A percentile compares a stretch with the other conserved stretches of the same genome.
These are phyloP conservation scores for Urosaurus nigricauda DNA, from an alignment of 2,797 vertebrate species.

Conservation along the genomic window DNA sequence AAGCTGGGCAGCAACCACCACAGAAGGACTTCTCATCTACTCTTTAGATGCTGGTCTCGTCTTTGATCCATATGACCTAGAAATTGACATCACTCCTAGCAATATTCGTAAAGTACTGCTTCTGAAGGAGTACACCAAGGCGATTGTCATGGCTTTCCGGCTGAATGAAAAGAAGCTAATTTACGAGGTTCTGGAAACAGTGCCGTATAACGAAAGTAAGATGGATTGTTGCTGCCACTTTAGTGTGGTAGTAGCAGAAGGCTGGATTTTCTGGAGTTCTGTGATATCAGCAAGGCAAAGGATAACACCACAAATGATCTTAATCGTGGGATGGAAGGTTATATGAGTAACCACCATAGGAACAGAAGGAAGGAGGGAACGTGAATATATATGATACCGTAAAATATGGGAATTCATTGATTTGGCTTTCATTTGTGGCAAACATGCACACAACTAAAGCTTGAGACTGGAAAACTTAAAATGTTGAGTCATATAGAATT, in stretches of 20 bases:
- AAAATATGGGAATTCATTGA: neutral
- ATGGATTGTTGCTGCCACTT: neutral
- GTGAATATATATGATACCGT: neutral
- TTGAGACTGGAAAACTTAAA: neutral
- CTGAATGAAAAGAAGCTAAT: conserved; percentile 90
- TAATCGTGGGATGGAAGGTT: neutral
- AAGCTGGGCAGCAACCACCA: conserved; percentile 94
- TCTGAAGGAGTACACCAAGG: conserved; percentile 83
- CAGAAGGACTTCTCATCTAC: conserved; percentile 94
- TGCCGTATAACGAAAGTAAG: conserved; percentile 88
- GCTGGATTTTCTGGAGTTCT: neutral
- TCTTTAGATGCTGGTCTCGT: conserved; percentile 90
- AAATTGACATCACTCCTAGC: conserved; percentile 91
- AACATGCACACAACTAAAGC: neutral
- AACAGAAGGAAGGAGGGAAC: neutral
- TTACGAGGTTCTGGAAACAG: conserved; percentile 88
- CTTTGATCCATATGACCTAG: conserved; percentile 96
- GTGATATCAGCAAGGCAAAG: neutral
- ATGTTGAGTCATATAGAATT: neutral
- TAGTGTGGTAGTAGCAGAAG: conserved; percentile 13
- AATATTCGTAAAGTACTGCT: conserved; percentile 84
- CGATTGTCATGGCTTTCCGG: conserved; percentile 91
- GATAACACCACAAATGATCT: conserved; percentile 1
- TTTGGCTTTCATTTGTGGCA: conserved; percentile 13
- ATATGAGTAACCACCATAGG: neutral